Evolutionary conservation across 2,888 invertebrate genomes (phyloP).

Genomic region (Lepas anatifera): DNA sequence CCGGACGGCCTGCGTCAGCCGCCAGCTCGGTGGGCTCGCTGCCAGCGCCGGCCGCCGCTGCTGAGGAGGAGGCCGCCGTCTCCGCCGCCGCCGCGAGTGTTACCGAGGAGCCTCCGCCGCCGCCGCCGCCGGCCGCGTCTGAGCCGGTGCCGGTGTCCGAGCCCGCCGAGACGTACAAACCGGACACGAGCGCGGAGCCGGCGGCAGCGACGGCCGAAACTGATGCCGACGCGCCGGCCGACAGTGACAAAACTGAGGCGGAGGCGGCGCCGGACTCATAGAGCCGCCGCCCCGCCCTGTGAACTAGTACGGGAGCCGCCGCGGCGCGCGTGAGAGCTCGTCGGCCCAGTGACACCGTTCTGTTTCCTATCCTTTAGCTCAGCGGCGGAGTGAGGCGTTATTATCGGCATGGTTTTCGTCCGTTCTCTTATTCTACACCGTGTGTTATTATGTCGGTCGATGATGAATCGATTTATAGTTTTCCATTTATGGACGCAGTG

Average conservation of each 20-base stretch:
- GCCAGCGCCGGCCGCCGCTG: background rate
- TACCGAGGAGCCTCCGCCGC: background rate
- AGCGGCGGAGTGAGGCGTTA: background rate
- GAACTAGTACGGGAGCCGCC: background rate
- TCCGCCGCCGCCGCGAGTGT: background rate
- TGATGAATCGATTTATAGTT: slow-evolving; percentile 9
- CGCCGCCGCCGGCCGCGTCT: background rate
- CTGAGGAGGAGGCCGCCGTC: background rate
- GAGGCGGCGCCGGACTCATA: background rate
- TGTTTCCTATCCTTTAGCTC: slow-evolving; percentile 10
- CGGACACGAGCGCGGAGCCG: background rate
- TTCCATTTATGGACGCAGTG: slow-evolving; percentile 10
- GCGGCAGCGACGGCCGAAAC: background rate
- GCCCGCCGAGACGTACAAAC: background rate
- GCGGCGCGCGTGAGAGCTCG: background rate
- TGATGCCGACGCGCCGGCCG: background rate
- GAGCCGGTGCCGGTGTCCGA: background rate
- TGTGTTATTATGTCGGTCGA: background rate
- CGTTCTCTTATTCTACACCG: background rate
- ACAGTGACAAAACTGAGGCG: background rate
- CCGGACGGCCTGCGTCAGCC: background rate
- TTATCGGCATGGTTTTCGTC: slow-evolving; percentile 2
- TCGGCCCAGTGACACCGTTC: background rate
- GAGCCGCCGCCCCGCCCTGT: background rate
- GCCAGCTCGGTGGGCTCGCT: background rate